Evolutionary conservation across 2,888 invertebrate species (phyloP).

Genomic region (Sclerodermus sp.): DNA sequence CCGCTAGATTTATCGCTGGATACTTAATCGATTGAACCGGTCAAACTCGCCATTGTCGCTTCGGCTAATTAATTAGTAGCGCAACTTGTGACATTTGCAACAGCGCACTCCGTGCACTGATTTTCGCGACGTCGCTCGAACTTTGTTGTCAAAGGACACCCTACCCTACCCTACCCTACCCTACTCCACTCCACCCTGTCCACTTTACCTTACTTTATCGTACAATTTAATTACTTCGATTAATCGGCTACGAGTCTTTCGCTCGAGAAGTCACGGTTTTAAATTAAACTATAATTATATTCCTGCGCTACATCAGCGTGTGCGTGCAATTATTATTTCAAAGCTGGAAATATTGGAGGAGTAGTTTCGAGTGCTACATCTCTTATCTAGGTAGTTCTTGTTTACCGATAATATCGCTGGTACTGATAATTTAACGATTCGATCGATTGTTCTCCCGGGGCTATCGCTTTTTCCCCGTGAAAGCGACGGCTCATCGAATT

Average conservation of each 20-base stretch:
- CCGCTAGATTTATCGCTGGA: conserved; percentile 20
- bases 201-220: no score
- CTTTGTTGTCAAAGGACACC: neutral
- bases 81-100: neutral
- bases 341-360: neutral
- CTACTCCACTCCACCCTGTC: no score
- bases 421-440: neutral
- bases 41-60: conserved; percentile 11
- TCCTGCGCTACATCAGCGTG: no score
- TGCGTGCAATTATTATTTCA: no score
- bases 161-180: no score
- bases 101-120: neutral
- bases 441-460: neutral
- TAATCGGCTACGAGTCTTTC: no score
- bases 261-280: no score
- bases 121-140: neutral
- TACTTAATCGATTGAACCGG: conserved; percentile 14
- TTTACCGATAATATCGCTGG: no score
- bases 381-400: neutral
- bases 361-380: neutral
- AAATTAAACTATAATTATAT: no score
- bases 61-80: conserved; percentile 19
- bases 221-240: no score
- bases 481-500: no score
- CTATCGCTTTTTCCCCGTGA: neutral